A percentile compares a stretch with the other conserved stretches of the same genome.
phyloP scores from a whole-genome alignment of 1,140 invertebrate species.

The Trinorchestia longiramus region DNA sequence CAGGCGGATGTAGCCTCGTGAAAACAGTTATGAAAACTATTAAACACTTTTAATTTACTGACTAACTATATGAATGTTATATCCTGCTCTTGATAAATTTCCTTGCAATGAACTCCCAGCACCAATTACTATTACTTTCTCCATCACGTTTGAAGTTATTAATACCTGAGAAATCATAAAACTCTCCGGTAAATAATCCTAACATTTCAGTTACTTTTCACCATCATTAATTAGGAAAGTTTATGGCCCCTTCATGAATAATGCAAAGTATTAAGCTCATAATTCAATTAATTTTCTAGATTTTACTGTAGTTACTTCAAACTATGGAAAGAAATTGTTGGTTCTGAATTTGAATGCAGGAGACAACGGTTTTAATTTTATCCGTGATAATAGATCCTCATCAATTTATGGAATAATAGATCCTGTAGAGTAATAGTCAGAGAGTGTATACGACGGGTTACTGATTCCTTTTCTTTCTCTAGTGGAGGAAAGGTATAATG shows the following conservation, averaged over 20 bases:
- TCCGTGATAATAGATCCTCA: neutral
- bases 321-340: neutral
- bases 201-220: neutral
- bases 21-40: no score
- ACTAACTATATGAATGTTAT: no score
- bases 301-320: neutral
- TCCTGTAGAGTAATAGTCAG: no score
- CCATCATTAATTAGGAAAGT: neutral
- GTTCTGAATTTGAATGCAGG: neutral
- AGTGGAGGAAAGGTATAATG: neutral
- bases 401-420: neutral
- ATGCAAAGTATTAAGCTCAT: neutral
- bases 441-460: no score
- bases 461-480: no score
- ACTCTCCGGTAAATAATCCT: neutral
- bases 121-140: no score
- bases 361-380: neutral
- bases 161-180: neutral
- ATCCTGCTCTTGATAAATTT: no score
- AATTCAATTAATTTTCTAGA: neutral
- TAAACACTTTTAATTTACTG: no score
- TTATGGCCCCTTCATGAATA: neutral
- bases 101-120: no score
- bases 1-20: no score
- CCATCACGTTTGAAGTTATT: no score